Evolutionary conservation across 2,888 invertebrate species (phyloP), one percentile per base, ranked within the genome.

Genomic region (Dynastes grantii): DNA sequence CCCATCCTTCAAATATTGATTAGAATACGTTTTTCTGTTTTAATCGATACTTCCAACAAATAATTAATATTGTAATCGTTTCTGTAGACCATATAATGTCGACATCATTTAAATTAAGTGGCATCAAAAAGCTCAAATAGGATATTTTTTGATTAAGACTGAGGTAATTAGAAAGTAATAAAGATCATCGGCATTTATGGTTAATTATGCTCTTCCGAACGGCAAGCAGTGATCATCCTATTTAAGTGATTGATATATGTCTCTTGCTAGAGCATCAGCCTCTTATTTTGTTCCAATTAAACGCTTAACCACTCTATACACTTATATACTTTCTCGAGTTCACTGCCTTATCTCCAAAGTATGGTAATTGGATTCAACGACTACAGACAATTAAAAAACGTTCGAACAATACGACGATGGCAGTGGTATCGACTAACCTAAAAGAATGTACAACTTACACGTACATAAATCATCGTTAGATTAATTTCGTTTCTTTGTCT

Each of bases 281-380:
- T 55, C 71, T 13, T 73, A 71, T 55, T 70, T 70, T 55, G 53
- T 70, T 73, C 73, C 61, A 73, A 73, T 73, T 73, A 73, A 61
- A 40, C 22, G 45, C 40, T 73, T 22, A 73, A 61, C 40, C 27
- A 22, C 73, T 61, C 5, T 55, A n/a, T 16, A 55, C 53, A 22
- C 22, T 22, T 22, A 22, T 22, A 16, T 29, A 55, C 55, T 55
- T 73, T 45, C 73, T 13, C 27, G 61, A 16, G 58, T 73, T 55
- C 71, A 55, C n/a, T 73, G 13, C 16, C 58, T 73, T 73, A 73
- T 73, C 71, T 73, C 11, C 40, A 37, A 58, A 73, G 58, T 58
- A 73, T 73, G 58, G 55, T 73, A 73, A 73, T 73, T 58, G 61
- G 40, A 58, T 32, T 9, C 40, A 40, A 73, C 58, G 40, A 61